Evolutionary conservation across 2,797 vertebrate genomes (phyloP), one percentile per base, ranked within the genome.

Genomic region (Orientallactaga sibirica): DNA sequence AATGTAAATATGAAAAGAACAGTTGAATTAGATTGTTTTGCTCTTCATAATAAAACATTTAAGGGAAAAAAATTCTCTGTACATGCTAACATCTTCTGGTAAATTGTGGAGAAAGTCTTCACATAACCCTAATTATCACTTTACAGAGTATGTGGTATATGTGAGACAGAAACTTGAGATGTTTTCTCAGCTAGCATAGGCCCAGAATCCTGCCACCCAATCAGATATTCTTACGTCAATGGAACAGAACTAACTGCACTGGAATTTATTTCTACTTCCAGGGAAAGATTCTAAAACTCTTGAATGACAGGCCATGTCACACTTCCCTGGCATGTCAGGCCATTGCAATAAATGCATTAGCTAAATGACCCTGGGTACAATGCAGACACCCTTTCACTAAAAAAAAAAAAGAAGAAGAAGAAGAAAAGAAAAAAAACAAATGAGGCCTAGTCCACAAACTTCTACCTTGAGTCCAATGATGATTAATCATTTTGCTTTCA

Each of bases 221-320:
- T n/a, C 24, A 79, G 20, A 61, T 27, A 62, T 27, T 86, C 24
- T 25, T 55, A 68, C 67, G 37, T 58, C 74, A 82, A 76, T 71
- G 58, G 41, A 19, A 94, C 86, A 71, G 22, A 62, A 67, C 52
- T 71, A 27, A 71, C 52, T n/a, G 66, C 92, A 81, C 66, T 67
- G 78, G 52, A 85, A 91, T 85, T 82, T 67, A 19, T 37, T 89
- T 92, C 55, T 89, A 62, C 62, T 70, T 94, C 84, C 16, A 22
- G 52, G 5, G 93, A 83, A 48, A 66, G 8, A 3, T n/a, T 37
- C n/a, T 55, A 4, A 87, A 58, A 5, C 16, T 80, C 66, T 86
- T 27, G 3, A 3, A 4, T 7, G 15, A n/a, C n/a, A 74, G 37
- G 24, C 7, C 15, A 2, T 24, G 33, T 77, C 52, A 84, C 5